Base-by-base conservation (phyloP, 1,140 invertebrate genomes). In the Oncopeltus fasciatus region DNA sequence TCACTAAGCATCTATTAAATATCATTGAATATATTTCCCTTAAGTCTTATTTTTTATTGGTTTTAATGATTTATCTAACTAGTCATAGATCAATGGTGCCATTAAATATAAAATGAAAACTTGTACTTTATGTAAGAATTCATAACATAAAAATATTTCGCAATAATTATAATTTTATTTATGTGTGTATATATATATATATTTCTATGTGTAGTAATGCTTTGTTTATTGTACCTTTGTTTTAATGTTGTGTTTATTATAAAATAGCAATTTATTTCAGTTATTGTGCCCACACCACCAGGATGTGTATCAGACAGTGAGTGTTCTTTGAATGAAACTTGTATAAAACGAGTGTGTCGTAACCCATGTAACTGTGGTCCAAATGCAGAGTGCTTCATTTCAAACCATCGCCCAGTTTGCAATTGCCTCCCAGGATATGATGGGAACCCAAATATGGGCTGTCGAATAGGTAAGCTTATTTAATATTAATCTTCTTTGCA, bases 301-400 rank as follows among this genome's bases (percentile, higher is more conserved):
- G 88, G 87, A 28, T 95, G 91, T 69, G 81, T 79, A 5, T 75
- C 78, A 4, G 87, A 94, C 71, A 75, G 80, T 59, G 89, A 95
- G 64, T 95, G 91, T 72, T 74, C 77, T 0, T 79, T 79, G 31
- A 78, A 81, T 51, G 84, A 92, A 70, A 84, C 89, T 0, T 95
- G 91, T 69, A 80, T 92, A 31, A 90, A 92, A 68, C 77, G 88
- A 69, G 81, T 87, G 61, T 95, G 92, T 69, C 79, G 87, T 62
- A 86, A 90, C 66, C 89, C 90, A 2, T 94, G 90, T 69, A 85
- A 87, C 69, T 94, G 91, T 70, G 92, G 91, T 24, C 79, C 80
- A 27, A 88, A 93, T 70, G 85, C 90, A 5, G 80, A 85, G 63
- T 95, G 92, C 68, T 80, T 83, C 31, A 83, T 92, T 0, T 80